Percentiles rank a stretch among this genome's conserved stretches.
Conservation (phyloP, 2,797 vertebrate genomes). For the Carapus acus region DNA sequence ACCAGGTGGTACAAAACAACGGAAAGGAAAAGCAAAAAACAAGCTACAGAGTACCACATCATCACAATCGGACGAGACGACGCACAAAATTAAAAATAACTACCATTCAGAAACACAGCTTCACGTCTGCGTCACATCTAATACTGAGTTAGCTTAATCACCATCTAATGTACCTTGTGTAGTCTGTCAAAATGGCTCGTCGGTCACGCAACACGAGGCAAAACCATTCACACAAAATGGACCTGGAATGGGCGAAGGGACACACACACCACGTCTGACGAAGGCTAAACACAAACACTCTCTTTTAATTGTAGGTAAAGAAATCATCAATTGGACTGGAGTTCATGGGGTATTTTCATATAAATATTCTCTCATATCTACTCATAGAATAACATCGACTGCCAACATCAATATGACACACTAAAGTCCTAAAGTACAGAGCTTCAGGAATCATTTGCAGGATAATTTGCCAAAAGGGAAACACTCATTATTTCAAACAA, state of each 20-base stretch:
- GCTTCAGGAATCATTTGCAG: slow-evolving; percentile 46
- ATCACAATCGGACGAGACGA: slow-evolving; percentile 64
- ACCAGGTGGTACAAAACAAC: slow-evolving; percentile 40
- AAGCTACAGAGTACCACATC: slow-evolving; percentile 56
- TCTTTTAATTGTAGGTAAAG: slow-evolving; percentile 35
- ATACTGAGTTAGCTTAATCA: slow-evolving; percentile 61
- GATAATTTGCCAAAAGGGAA: slow-evolving; percentile 48
- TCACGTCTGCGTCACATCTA: slow-evolving; percentile 66
- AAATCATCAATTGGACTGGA: slow-evolving; percentile 39
- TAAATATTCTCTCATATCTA: slow-evolving; percentile 59
- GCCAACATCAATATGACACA: slow-evolving; percentile 62
- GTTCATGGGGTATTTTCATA: slow-evolving; percentile 47
- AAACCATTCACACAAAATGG: slow-evolving; percentile 36
- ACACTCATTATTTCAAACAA: slow-evolving; percentile 62
- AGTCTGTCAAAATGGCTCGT: slow-evolving; percentile 34
- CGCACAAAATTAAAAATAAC: slow-evolving; percentile 64
- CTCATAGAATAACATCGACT: slow-evolving; percentile 63
- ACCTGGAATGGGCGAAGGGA: slow-evolving; percentile 13
- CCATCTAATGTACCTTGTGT: slow-evolving; percentile 44
- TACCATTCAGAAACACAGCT: slow-evolving; percentile 57
- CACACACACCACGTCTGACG: slow-evolving; percentile 19
- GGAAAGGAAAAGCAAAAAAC: slow-evolving; percentile 44
- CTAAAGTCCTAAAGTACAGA: slow-evolving; percentile 50
- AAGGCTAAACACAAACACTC: slow-evolving; percentile 18
- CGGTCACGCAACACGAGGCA: slow-evolving; percentile 28